Conservation (phyloP, 1,140 invertebrate species). For the Trissolcus basalis region DNA sequence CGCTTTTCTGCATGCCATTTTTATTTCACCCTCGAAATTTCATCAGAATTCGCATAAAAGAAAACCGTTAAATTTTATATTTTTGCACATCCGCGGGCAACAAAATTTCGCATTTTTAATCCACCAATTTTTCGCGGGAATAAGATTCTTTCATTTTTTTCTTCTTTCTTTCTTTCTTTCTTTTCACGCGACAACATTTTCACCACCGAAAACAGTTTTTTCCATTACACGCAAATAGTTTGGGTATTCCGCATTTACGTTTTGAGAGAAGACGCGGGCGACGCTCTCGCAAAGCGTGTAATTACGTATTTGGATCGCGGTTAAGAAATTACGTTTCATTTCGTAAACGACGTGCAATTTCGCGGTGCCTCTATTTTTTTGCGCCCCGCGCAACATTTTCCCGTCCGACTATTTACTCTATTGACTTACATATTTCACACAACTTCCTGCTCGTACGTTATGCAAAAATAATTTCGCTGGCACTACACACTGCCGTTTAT, state of each 20-base stretch:
- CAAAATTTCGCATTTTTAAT: neutral
- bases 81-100: neutral
- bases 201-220: constrained; percentile 26
- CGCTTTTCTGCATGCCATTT: too few species aligned
- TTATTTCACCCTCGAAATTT: neutral
- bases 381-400: neutral
- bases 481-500: constrained; percentile 27
- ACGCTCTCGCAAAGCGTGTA: constrained; percentile 22
- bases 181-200: constrained; percentile 15
- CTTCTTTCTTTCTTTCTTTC: too few species aligned
- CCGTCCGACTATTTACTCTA: constrained; percentile 35
- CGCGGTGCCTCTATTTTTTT: constrained; percentile 14
- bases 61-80: neutral
- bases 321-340: constrained; percentile 34
- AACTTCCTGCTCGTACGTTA: constrained; percentile 19
- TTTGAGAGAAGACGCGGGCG: constrained; percentile 32
- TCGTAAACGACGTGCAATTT: constrained; percentile 29
- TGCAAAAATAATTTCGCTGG: constrained; percentile 42
- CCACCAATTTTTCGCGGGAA: neutral
- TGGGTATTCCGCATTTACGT: constrained; percentile 27
- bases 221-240: constrained; percentile 31
- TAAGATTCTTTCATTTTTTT: too few species aligned
- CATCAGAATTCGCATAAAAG: too few species aligned
- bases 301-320: constrained; percentile 23
- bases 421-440: constrained; percentile 45